Evolutionary conservation across 2,888 invertebrate species (phyloP).

Genomic region (Pecten maximus): DNA sequence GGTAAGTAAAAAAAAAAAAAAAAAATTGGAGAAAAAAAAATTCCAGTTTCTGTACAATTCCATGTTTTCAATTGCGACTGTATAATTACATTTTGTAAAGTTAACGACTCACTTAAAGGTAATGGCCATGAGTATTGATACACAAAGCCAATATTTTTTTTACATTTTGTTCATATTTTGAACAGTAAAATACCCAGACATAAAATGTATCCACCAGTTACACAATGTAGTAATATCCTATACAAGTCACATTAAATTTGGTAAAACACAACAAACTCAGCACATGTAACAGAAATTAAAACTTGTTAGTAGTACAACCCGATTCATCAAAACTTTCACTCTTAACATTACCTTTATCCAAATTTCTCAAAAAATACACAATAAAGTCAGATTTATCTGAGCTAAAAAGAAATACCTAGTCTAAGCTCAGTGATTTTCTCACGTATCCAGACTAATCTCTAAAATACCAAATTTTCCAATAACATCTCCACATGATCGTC

Average conservation of each 20-base stretch:
- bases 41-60: no score
- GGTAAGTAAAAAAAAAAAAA: no score
- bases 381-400: not conserved
- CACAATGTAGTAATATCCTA: not conserved
- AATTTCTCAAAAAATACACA: not conserved
- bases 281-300: not conserved
- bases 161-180: no score
- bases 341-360: not conserved
- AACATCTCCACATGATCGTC: not conserved
- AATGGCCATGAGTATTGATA: no score
- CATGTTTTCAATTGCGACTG: no score
- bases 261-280: constrained; percentile 17
- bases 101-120: no score
- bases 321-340: not conserved
- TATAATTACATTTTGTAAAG: no score
- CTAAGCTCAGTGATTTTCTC: not conserved
- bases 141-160: no score
- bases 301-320: not conserved
- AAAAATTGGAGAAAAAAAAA: no score
- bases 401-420: not conserved
- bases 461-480: not conserved
- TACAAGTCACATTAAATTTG: not conserved
- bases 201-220: no score
- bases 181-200: no score
- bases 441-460: no score